Conservation (phyloP, 2,888 invertebrate species). For the Tipula helvola region DNA sequence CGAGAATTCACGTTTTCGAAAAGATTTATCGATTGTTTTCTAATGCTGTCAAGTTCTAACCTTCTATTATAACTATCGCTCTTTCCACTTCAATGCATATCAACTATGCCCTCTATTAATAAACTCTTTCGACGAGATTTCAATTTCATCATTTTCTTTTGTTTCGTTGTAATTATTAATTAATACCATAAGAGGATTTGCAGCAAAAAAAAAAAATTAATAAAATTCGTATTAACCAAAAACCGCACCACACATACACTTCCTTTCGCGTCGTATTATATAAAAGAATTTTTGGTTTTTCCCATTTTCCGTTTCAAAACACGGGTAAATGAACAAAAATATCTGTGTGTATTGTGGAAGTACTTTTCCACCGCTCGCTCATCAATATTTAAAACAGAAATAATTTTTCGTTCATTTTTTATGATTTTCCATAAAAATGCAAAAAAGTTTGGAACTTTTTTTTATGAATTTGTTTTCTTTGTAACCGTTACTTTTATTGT, state of each 20-base stretch:
- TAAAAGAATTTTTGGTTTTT: not conserved
- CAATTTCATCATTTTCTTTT: not conserved
- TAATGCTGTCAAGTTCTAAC: too few relatives aligned
- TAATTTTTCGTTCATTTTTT: not conserved
- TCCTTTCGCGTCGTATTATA: not conserved
- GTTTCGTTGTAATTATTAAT: not conserved
- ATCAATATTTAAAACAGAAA: not conserved
- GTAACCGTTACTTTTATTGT: not conserved
- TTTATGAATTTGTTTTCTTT: not conserved
- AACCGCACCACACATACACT: not conserved
- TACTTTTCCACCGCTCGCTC: not conserved
- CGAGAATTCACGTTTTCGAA: too few relatives aligned
- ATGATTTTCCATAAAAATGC: not conserved
- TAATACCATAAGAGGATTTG: not conserved
- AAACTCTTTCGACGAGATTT: not conserved
- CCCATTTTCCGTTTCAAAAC: not conserved
- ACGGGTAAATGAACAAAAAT: not conserved
- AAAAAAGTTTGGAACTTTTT: not conserved
- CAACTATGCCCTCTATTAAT: not conserved
- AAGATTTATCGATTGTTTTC: too few relatives aligned
- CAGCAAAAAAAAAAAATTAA: not conserved
- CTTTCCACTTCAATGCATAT: too few relatives aligned
- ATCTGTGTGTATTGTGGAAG: not conserved
- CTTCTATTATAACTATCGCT: too few relatives aligned
- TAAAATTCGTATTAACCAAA: not conserved